Conservation (phyloP, 1,140 invertebrate species). For the Idris sp. region DNA sequence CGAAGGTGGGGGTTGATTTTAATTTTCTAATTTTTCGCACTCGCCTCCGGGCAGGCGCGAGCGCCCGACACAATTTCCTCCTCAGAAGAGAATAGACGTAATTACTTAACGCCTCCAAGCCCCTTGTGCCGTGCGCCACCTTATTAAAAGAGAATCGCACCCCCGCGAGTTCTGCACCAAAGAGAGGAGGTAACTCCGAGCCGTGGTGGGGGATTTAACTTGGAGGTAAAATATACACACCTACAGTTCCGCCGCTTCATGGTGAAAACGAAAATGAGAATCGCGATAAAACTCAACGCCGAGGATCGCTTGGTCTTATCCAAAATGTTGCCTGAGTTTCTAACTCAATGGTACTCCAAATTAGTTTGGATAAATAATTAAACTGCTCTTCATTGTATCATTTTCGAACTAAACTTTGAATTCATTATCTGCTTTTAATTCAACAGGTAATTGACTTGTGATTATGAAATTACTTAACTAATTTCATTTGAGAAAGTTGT, state of each 20-base stretch:
- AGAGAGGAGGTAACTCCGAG: constrained; percentile 40
- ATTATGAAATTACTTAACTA: constrained; percentile 32
- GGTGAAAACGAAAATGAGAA: constrained; percentile 65
- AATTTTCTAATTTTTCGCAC: constrained; percentile 78
- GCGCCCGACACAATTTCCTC: constrained; percentile 71
- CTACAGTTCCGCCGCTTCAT: constrained; percentile 35
- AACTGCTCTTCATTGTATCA: constrained; percentile 55
- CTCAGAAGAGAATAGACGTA: constrained; percentile 78
- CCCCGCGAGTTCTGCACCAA: constrained; percentile 62
- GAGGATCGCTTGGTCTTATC: constrained; percentile 44
- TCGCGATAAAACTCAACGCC: constrained; percentile 59
- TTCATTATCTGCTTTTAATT: constrained; percentile 52
- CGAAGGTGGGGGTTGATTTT: constrained; percentile 73
- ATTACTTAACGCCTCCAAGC: constrained; percentile 78
- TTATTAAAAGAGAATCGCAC: constrained; percentile 78
- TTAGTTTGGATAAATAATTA: constrained; percentile 62
- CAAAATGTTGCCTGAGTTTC: constrained; percentile 52
- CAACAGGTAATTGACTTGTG: constrained; percentile 56
- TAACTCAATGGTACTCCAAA: constrained; percentile 57
- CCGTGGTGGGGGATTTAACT: constrained; percentile 39
- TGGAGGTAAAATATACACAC: constrained; percentile 43
- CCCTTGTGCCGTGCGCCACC: constrained; percentile 67
- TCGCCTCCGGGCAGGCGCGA: constrained; percentile 55
- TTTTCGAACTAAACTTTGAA: constrained; percentile 54
- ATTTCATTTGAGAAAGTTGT: constrained; percentile 8